These are phyloP conservation scores for Nomada ruficornis DNA, from an alignment of 2,888 invertebrate species.

Conservation along the genomic window DNA sequence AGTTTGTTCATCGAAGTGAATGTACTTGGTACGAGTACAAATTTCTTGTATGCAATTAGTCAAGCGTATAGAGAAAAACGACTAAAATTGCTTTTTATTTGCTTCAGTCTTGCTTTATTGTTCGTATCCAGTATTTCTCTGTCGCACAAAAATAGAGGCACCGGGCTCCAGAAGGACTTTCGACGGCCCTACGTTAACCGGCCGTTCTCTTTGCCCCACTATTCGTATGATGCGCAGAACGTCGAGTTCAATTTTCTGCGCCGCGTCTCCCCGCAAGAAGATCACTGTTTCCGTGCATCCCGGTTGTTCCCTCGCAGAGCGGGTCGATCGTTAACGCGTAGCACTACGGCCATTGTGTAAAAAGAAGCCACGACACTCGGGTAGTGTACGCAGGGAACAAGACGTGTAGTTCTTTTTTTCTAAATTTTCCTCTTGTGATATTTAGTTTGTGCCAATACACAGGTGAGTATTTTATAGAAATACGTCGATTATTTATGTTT, in stretches of 20 bases:
- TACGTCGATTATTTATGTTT: not conserved
- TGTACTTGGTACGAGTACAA: no score
- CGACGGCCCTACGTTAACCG: constrained; percentile 62
- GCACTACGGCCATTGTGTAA: constrained; percentile 82
- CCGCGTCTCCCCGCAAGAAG: constrained; percentile 80
- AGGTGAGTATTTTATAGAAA: constrained; percentile 76
- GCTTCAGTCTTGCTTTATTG: no score
- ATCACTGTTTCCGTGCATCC: constrained; percentile 74
- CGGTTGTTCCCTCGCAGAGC: constrained; percentile 73
- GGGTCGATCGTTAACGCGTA: constrained; percentile 82
- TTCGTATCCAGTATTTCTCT: constrained; percentile 1
- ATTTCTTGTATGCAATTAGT: not conserved
- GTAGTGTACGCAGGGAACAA: constrained; percentile 80
- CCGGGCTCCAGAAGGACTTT: constrained; percentile 26
- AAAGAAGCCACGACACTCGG: constrained; percentile 80
- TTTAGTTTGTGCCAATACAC: constrained; percentile 82
- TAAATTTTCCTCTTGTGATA: constrained; percentile 83
- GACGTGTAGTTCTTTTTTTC: constrained; percentile 80
- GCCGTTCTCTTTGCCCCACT: constrained; percentile 68
- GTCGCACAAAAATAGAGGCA: constrained; percentile 9
- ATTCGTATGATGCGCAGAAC: constrained; percentile 73
- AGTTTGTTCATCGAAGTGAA: not conserved
- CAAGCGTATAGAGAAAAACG: not conserved
- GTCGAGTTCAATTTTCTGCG: constrained; percentile 72
- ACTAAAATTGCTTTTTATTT: not conserved